Conservation (phyloP, 2,797 vertebrate genomes). For the Chaenodraco wilsoni region DNA sequence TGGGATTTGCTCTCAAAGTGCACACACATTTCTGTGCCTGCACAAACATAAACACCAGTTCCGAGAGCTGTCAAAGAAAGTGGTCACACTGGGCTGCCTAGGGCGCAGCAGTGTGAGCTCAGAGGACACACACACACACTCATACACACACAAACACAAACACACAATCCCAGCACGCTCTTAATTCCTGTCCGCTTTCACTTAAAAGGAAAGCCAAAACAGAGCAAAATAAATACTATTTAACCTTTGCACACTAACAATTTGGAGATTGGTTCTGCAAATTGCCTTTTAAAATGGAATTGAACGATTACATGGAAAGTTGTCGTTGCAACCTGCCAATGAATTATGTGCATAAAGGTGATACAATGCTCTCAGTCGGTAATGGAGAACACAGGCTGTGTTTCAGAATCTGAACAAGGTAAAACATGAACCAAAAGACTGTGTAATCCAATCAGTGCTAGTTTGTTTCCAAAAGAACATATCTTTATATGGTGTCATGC, state of each 20-base stretch:
- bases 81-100: constrained; percentile 28
- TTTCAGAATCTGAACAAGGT: constrained; percentile 10
- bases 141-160: background rate
- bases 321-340: constrained; percentile 4
- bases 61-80: constrained; percentile 39
- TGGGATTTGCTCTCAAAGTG: constrained; percentile 36
- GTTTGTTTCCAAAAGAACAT: too few species aligned
- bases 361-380: constrained; percentile 12
- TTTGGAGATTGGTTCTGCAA: constrained; percentile 14
- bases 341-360: constrained; percentile 20
- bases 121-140: constrained; percentile 6
- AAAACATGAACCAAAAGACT: constrained; percentile 12
- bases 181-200: constrained; percentile 28
- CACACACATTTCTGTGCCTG: background rate
- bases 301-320: constrained; percentile 33
- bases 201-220: constrained; percentile 30
- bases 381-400: constrained; percentile 26
- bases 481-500: background rate
- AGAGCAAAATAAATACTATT: constrained; percentile 21
- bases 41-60: constrained; percentile 21
- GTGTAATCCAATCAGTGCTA: background rate
- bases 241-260: constrained; percentile 30
- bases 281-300: constrained; percentile 37
- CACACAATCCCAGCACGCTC: constrained; percentile 17
- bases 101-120: background rate